Evolutionary conservation across 2,888 invertebrate genomes (phyloP).

Genomic region (Myopa tessellatipennis): DNA sequence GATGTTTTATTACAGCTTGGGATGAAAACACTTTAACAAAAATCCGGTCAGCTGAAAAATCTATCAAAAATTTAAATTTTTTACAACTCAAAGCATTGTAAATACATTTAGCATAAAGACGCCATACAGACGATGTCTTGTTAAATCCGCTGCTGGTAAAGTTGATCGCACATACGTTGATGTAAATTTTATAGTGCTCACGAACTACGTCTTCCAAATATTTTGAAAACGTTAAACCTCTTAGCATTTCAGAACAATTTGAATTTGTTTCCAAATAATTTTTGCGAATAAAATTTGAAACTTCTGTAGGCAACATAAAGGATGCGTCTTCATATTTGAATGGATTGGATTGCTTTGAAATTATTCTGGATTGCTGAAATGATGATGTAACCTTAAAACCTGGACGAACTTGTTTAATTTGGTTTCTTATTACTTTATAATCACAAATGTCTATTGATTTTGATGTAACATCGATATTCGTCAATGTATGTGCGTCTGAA

Average conservation of each 20-base stretch:
- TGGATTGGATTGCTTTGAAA: not conserved
- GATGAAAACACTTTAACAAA: not conserved
- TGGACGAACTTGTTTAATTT: not conserved
- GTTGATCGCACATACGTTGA: not conserved
- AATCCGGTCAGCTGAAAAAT: not conserved
- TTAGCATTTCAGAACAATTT: not conserved
- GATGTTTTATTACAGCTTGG: not conserved
- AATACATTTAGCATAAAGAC: conserved; percentile 5
- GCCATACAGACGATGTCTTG: not conserved
- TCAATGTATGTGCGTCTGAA: not conserved
- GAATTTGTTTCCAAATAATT: not conserved
- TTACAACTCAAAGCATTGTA: not conserved
- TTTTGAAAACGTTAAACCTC: not conserved
- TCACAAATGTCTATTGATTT: conserved; percentile 1
- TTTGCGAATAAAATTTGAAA: conserved; percentile 1
- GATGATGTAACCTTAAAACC: not conserved
- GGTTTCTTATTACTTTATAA: not conserved
- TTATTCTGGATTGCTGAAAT: not conserved
- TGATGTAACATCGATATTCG: not conserved
- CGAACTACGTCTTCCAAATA: not conserved
- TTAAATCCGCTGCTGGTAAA: not conserved
- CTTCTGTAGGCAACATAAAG: not conserved
- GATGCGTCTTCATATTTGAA: not conserved
- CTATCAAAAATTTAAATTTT: not conserved
- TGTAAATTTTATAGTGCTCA: not conserved